Base-by-base conservation (phyloP, 2,113 vertebrate species). In the Anseranas semipalmata region DNA sequence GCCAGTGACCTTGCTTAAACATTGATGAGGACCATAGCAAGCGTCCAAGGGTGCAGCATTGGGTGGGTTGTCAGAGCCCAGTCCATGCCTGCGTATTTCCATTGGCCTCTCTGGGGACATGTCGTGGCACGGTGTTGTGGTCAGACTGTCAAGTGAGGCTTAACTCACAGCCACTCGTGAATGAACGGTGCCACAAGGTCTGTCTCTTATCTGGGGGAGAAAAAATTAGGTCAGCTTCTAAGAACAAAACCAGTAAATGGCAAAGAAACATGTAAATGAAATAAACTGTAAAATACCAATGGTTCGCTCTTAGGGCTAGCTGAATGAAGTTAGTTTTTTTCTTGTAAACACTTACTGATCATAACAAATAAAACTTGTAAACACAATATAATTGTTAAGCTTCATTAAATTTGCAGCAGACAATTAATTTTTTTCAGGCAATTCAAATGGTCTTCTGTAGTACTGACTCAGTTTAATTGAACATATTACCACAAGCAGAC, bases 401-500 rank as follows among this genome's bases (percentile, higher is more conserved):
- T 90, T 97, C 95, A 96, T 97, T 95, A 97, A 95, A 92, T 93
- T 93, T 97, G 93, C 93, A 97, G 89, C 92, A 96, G 96, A 86
- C 95, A 97, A 96, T 97, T 97, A 97, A 97, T 97, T 97, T 90
- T 92, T 92, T 95, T 32, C 90, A 48, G 24, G 90, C 93, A 91
- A 94, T 96, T 98, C 89, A 85, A 55, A 95, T 87, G 89, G 94
- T 95, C 94, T 94, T 93, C 87, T 86, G 85, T 87, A 95, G 92
- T 37, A 60, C 95, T 82, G 96, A 84, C 92, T 96, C 81, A n/a
- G 75, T 97, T 96, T 97, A 98, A 98, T 97, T 98, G 97, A 97
- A 97, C 95, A 70, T 96, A 96, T 96, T 95, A 97, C 96, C 94
- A 97, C 85, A 65, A 96, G 90, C 95, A 96, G 97, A 98, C 97